Conservation (phyloP, 2,113 vertebrate species). For the Deroptyus accipitrinus region DNA sequence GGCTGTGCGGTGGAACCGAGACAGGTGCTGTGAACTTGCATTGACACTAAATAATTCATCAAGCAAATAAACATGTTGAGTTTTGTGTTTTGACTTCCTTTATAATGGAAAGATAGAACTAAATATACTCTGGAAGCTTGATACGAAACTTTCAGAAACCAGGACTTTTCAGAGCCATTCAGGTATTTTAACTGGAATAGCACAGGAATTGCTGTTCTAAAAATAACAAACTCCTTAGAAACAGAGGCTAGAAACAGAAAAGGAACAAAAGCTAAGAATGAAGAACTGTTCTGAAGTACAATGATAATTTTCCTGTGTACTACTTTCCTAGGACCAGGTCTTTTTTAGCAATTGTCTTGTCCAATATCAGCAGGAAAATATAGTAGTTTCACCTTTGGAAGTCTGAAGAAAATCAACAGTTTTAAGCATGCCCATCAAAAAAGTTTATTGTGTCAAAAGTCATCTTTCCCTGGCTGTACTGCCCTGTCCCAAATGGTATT, state of each 20-base stretch:
- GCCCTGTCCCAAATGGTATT: background rate
- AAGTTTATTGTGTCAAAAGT: background rate
- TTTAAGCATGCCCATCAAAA: background rate
- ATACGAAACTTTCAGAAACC: background rate
- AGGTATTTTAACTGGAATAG: background rate
- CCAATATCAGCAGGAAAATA: background rate
- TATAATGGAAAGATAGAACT: background rate
- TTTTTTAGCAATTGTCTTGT: background rate
- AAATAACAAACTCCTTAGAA: background rate
- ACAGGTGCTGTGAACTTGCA: background rate
- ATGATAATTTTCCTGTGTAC: background rate
- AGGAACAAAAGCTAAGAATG: background rate
- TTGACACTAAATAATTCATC: background rate
- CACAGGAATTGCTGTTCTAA: background rate
- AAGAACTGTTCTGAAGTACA: background rate
- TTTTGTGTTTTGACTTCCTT: background rate
- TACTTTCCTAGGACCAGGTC: background rate
- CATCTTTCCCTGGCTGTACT: background rate
- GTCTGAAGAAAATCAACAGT: background rate
- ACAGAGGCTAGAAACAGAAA: background rate
- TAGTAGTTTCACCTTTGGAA: background rate
- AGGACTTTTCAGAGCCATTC: background rate
- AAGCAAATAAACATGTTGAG: accelerated
- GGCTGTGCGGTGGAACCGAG: background rate
- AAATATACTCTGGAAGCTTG: background rate